Percentiles rank a stretch among this genome's conserved stretches.
Evolutionary conservation across 2,113 vertebrate species (phyloP).

Genomic region (Siniperca chuatsi): DNA sequence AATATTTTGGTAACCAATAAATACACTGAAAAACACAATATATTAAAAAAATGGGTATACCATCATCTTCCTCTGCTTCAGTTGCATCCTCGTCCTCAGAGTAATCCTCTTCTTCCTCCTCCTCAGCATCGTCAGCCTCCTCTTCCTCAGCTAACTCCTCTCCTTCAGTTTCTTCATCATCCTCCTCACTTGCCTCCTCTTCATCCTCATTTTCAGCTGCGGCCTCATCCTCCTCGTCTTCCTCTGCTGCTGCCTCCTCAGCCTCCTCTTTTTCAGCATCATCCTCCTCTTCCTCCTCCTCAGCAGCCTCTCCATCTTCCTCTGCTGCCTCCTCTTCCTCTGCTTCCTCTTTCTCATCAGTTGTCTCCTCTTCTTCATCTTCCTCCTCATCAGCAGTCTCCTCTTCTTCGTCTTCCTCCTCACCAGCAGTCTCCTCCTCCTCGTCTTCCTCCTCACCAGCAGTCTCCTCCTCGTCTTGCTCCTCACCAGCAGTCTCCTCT

Average conservation of each 20-base stretch:
- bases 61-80: constrained; percentile 52
- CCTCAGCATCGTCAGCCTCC: neutral
- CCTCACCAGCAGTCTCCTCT: neutral
- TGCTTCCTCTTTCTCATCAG: too few species aligned
- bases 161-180: neutral
- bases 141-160: neutral
- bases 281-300: neutral
- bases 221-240: neutral
- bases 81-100: constrained; percentile 8
- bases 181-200: neutral
- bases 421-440: neutral
- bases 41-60: constrained; percentile 11
- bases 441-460: neutral
- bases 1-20: neutral
- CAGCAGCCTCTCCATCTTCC: rapidly evolving
- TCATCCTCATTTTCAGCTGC: neutral
- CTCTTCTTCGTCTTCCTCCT: neutral
- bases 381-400: neutral
- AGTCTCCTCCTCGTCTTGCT: neutral
- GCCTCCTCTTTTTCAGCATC: neutral
- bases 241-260: neutral
- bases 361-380: too few species aligned
- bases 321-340: neutral
- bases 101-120: constrained; percentile 3
- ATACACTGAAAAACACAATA: neutral